Evolutionary conservation across 2,797 vertebrate species (phyloP), one percentile per base, ranked within the genome.

Genomic region (Coregonus sp.): DNA sequence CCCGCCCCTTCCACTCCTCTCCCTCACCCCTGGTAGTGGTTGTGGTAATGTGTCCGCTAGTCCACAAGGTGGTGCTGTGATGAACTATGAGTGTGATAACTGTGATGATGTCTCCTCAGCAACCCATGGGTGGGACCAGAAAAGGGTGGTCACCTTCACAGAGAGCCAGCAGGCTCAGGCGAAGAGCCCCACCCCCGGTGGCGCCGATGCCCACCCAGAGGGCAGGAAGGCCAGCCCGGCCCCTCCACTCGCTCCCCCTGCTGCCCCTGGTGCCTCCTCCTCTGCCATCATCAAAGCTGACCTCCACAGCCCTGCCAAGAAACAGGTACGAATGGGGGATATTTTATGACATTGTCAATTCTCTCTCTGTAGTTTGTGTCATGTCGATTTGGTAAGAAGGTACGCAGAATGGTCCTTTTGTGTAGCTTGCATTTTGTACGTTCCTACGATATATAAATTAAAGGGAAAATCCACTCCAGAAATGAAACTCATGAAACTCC

Each of bases 121-220:
- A 1, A 91, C 95, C 70, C 18, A 61, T 2, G 54, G 11, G 0
- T 18, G n/a, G 0, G 97, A 99, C 90, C 98, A 99, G 89, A 99
- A 99, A 92, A 95, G 97, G 79, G 98, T 96, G 0, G 98, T 99
- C 80, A 99, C 98, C 59, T 99, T 99, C 86, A 99, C 95, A 0
- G 97, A 99, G 88, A 92, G 84, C 37, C 96, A 96, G 81, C 89
- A 90, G 72, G 31, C 86, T 0, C 79, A 73, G 1, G 90, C 87
- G 1, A 86, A 56, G 78, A 88, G 15, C 56, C 84, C 70, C 63
- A 25, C 52, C 81, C 18, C 80, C 65, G 33, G 71, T n/a, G 31
- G 88, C 82, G 6, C 0, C 20, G 90, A 92, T 65, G 87, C 90
- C 74, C 89, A 92, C 1, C 81, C 71, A 1, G 89, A 89, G 2